phyloP scores from a whole-genome alignment of 2,113 vertebrate species.

The Arothron firmamentum region DNA sequence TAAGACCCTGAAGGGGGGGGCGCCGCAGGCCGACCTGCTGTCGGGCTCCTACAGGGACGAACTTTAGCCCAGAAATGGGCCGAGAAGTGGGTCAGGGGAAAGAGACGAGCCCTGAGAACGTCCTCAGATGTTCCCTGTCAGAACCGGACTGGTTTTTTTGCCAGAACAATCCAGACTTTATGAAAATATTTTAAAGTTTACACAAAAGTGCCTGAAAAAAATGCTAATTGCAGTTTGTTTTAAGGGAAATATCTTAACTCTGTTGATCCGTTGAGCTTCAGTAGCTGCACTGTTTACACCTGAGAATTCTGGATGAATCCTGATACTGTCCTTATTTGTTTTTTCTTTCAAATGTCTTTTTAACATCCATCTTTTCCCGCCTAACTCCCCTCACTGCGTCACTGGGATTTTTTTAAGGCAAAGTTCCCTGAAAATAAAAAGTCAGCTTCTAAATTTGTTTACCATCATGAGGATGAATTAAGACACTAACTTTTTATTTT shows the following conservation, averaged over 20 bases:
- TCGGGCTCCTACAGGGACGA: conserved; percentile 77
- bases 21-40: conserved; percentile 62
- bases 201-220: not conserved
- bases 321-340: not conserved
- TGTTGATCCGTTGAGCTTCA: not conserved
- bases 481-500: not conserved
- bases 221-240: not conserved
- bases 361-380: not conserved
- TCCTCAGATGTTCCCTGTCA: no score
- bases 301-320: not conserved
- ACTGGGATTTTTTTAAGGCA: conserved; percentile 3
- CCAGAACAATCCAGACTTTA: not conserved
- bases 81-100: no score
- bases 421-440: not conserved
- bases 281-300: not conserved
- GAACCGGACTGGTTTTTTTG: not conserved
- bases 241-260: not conserved
- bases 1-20: conserved; percentile 82
- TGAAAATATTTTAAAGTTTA: not conserved
- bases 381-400: conserved; percentile 2
- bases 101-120: no score
- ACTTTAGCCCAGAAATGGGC: conserved; percentile 69
- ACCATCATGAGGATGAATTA: not conserved
- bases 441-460: no score
- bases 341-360: not conserved